phyloP scores from a whole-genome alignment of 2,113 vertebrate genomes.

The Nothoprocta perdicaria region DNA sequence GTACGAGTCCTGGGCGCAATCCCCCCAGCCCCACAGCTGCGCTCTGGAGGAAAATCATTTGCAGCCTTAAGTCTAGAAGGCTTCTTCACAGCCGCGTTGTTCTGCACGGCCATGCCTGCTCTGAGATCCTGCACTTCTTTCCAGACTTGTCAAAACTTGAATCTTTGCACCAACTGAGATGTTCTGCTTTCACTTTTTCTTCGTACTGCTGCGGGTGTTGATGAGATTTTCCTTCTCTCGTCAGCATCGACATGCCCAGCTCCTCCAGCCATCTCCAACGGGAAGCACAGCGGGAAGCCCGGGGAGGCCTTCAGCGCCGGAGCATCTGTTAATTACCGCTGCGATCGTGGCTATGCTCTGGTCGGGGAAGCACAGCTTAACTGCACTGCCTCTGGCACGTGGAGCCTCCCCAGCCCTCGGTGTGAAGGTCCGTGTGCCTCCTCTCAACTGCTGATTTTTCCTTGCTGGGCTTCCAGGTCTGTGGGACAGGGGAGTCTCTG shows the following conservation, averaged over 20 bases:
- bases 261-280: not conserved
- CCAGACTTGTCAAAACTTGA: not conserved
- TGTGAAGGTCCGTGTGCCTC: too few relatives aligned
- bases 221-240: too few relatives aligned
- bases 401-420: not conserved
- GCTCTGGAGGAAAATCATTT: rapidly evolving
- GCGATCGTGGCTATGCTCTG: not conserved
- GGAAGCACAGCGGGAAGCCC: not conserved
- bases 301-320: not conserved
- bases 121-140: not conserved
- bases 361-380: not conserved
- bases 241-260: not conserved
- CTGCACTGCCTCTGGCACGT: not conserved
- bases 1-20: not conserved
- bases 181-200: too few relatives aligned
- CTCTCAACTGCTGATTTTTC: not conserved
- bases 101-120: not conserved
- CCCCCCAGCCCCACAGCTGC: rapidly evolving
- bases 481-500: not conserved
- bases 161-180: not conserved
- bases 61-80: not conserved
- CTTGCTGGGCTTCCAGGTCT: not conserved
- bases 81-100: not conserved
- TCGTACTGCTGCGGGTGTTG: too few relatives aligned
- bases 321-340: not conserved